Conservation (phyloP, 2,113 vertebrate genomes). For the Erinaceus europaeus region DNA sequence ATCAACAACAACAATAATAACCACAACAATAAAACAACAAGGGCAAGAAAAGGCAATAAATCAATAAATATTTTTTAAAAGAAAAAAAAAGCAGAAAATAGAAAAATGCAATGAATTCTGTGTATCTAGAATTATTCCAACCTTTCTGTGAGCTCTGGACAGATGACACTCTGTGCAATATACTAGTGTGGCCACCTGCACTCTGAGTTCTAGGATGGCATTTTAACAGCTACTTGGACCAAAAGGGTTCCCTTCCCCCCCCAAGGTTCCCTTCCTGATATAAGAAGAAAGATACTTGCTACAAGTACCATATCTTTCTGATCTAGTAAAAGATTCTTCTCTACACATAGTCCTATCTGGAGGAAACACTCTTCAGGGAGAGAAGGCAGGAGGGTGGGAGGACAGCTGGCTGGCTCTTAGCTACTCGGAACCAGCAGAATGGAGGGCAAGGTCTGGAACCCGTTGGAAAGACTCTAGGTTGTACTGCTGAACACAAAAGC, state of each 20-base stretch:
- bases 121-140: background rate
- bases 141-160: background rate
- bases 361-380: background rate
- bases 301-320: background rate
- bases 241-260: background rate
- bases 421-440: background rate
- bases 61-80: no score
- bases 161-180: background rate
- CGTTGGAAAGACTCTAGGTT: background rate
- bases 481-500: background rate
- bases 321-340: no score
- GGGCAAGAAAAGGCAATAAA: no score
- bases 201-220: background rate
- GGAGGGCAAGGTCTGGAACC: background rate
- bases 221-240: background rate
- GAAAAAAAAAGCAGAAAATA: no score
- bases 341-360: background rate
- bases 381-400: accelerated
- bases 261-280: background rate
- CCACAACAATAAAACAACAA: no score
- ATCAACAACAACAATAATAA: no score
- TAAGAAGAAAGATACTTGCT: background rate
- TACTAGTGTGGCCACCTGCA: background rate
- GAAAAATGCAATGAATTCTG: background rate
- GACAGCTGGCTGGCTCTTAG: accelerated